Base-by-base conservation (phyloP, 2,113 vertebrate genomes). In the Lepisosteus osseus region DNA sequence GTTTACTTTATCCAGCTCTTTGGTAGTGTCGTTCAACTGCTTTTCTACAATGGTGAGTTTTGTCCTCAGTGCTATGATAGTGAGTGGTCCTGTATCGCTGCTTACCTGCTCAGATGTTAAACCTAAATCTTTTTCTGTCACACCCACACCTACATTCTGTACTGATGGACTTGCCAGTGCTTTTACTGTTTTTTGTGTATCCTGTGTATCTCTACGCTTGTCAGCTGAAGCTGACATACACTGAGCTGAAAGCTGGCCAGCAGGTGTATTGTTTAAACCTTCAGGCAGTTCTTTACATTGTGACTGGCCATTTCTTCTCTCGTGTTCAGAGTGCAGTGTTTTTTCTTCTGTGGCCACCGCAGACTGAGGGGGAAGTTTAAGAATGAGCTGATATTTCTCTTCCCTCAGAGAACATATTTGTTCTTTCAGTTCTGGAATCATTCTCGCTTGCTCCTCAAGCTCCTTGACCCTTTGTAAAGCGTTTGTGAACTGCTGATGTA, bases 1-100 rank as follows among this genome's bases (percentile, higher is more conserved):
- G 69, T 86, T 91, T 44, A 93, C 88, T 77, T 74, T 89, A 65
- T 92, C 84, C 0, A 97, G 86, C 70, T 98, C 94, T 73, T 89
- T 80, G 8, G 81, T 93, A 77, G 94, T 91, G 67, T 87, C 83
- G 63, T 78, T 86, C 76, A 99, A 83, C 76, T 95, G 90, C 59
- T 87, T 76, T 78, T 96, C 92, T 29, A 98, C 86, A 66, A 65
- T 77, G 4, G 77, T 82, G n/a, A 97, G 71, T 81, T 93, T 95
- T 76, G 84, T 90, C 69, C 91, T 90, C 68, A 97, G 86, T 0
- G 72, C 80, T 0, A 82, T 74, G 12, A 92, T 71, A 40, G 76
- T 78, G 0, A 78, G n/a, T 0, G 78, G 56, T 1, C 88, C 82
- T 51, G 74, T 77, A 3, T 73, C 65, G 3, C 15, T 15, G 45